Evolutionary conservation across 2,113 vertebrate genomes (phyloP), one percentile per base, ranked within the genome.

Genomic region (Pithys albifrons): DNA sequence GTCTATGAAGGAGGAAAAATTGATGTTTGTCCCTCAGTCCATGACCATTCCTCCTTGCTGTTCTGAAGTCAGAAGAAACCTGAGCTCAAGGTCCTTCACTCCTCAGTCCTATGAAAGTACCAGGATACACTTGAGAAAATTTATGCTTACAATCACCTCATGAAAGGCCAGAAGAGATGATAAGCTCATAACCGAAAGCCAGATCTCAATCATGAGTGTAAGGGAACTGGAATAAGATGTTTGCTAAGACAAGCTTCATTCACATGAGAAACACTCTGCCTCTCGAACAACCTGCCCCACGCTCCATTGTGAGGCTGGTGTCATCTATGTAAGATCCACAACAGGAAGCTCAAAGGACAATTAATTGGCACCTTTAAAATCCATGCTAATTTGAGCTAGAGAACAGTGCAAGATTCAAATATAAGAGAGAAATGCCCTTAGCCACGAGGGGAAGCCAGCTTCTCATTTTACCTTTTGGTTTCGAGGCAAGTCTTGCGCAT

Each of bases 401-500:
- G 35, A 83, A 37, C 14, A 80, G 22, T 33, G 19, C 20, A 76
- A 80, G 93, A 69, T 33, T 91, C 39, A 65, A 19, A 24, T 41
- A 31, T 45, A 54, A 57, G 18, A 43, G 14, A 93, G 43, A 89
- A 92, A 61, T 37, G 19, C 23, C 49, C 7, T 61, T 27, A 79
- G 35, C 69, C 59, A 85, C 0, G 0, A 78, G 22, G 15, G 54
- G 20, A 87, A 51, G 29, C 57, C 24, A 62, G 57, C 48, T 96
- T 89, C 52, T 64, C 18, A 4, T 86, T 97, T 98, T 98, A 99
- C 99, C 99, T 99, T 99, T 97, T 99, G 99, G 97, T 99, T 99
- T 94, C 98, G 98, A 27, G 99, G 99, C 94, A 99, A 98, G 95
- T 99, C 99, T 91, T 99, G 99, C 94, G 98, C 98, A 93, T 98